Evolutionary conservation across 2,113 vertebrate species (phyloP), one percentile per base, ranked within the genome.

Genomic region (Dendropsophus ebraccatus): DNA sequence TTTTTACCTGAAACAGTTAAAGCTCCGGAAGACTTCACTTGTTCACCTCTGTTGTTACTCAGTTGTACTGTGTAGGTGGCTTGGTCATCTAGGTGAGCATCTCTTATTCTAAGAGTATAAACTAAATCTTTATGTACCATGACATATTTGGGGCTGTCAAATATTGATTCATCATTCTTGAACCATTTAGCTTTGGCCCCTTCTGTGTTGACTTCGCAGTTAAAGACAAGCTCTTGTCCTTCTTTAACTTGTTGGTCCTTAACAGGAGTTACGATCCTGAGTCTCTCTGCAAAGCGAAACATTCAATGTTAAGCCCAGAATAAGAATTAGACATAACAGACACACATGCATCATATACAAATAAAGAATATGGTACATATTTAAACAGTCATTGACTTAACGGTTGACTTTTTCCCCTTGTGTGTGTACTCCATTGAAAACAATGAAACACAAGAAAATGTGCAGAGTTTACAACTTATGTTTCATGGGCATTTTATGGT

Each of bases 121-220:
- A 97, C 94, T 58, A 94, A 94, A 91, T 97, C 96, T 89, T 97
- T 97, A 88, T 98, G 97, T 81, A 94, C 88, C 93, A 99, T 94
- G 88, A 97, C 92, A 87, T 96, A 97, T 93, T 98, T 99, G 91
- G 95, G 92, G 90, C 96, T 98, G 88, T 99, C 98, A 88, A 98
- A 99, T 88, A 99, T 95, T 17, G 96, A 95, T 88, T 98, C 97
- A 0, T 96, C 95, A 76, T 97, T 94, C 93, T 96, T 97, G 89
- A 97, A 94, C 98, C 98, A 99, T 88, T 99, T 99, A 85, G 97
- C 97, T 90, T 98, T 99, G 9, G 95, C 97, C 88, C 96, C 97
- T 89, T 97, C 97, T 0, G 94, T 93, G 90, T 99, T 99, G 25
- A 96, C 96, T 93, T 99, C 98, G 77, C 98, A 99, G 92, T 98